Evolutionary conservation across 1,140 invertebrate species (phyloP).

Genomic region (Himalopsyche phryganea): DNA sequence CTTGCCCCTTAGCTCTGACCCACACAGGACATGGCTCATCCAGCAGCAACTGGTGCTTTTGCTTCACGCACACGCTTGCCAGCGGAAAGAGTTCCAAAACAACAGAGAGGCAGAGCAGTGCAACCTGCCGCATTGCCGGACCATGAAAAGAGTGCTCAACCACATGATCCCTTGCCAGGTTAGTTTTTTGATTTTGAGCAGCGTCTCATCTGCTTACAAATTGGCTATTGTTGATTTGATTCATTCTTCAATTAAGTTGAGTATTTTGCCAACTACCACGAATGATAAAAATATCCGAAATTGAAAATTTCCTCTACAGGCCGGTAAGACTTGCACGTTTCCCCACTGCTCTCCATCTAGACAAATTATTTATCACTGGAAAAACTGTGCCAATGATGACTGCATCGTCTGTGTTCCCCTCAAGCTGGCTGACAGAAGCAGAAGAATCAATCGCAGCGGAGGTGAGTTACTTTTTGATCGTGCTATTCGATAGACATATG

Average conservation of each 20-base stretch:
- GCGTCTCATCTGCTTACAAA: not conserved
- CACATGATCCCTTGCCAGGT: constrained; percentile 97
- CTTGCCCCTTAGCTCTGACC: constrained; percentile 69
- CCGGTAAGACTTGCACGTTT: constrained; percentile 84
- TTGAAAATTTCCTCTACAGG: constrained; percentile 41
- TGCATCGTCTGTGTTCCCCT: constrained; percentile 97
- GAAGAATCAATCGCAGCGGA: constrained; percentile 63
- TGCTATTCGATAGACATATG: too few relatives aligned
- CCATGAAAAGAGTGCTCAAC: constrained; percentile 98
- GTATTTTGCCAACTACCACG: not conserved
- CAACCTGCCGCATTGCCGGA: constrained; percentile 92
- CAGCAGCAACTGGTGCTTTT: constrained; percentile 96
- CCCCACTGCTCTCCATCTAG: constrained; percentile 97
- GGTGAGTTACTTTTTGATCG: constrained; percentile 29
- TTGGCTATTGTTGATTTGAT: not conserved
- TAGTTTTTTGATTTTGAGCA: not conserved
- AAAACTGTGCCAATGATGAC: constrained; percentile 90
- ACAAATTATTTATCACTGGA: constrained; percentile 99
- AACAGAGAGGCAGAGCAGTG: constrained; percentile 81
- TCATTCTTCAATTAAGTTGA: too few relatives aligned
- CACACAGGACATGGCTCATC: constrained; percentile 97
- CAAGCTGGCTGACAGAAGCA: constrained; percentile 87
- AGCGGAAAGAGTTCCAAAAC: constrained; percentile 78
- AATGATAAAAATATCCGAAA: not conserved
- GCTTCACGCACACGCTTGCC: constrained; percentile 98